Evolutionary conservation across 2,113 vertebrate genomes (phyloP).

Genomic region (Cepphus grylle): DNA sequence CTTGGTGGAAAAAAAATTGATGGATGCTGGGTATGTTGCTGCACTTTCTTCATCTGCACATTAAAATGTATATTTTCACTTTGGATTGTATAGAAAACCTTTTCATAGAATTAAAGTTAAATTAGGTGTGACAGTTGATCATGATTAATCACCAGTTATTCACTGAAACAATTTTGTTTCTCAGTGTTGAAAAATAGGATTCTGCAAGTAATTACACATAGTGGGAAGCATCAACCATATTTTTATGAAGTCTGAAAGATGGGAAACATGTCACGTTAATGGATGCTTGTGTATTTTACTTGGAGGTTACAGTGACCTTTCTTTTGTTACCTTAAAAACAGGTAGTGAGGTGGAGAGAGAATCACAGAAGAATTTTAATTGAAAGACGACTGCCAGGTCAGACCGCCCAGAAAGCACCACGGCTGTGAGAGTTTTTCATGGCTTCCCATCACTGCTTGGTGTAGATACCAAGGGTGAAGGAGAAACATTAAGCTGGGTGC

Average conservation of each 20-base stretch:
- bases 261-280: not conserved
- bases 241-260: not conserved
- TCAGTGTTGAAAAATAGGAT: slow-evolving; percentile 36
- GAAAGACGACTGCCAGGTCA: not conserved
- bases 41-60: slow-evolving; percentile 12
- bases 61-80: slow-evolving; percentile 66
- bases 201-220: not conserved
- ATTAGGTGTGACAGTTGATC: slow-evolving; percentile 61
- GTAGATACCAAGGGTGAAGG: not conserved
- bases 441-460: not conserved
- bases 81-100: slow-evolving; percentile 25
- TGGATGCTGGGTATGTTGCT: not conserved
- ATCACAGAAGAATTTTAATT: not conserved
- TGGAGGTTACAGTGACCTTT: slow-evolving; percentile 13
- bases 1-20: not conserved
- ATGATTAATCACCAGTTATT: slow-evolving; percentile 60
- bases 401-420: not conserved
- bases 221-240: slow-evolving; percentile 2
- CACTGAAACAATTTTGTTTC: slow-evolving; percentile 19
- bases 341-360: not conserved
- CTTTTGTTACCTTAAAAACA: not conserved
- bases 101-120: slow-evolving; percentile 59
- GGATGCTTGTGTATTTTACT: not conserved
- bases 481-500: not conserved
- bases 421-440: not conserved